Conservation (phyloP, 2,888 invertebrate genomes). For the Notodonta ziczac region DNA sequence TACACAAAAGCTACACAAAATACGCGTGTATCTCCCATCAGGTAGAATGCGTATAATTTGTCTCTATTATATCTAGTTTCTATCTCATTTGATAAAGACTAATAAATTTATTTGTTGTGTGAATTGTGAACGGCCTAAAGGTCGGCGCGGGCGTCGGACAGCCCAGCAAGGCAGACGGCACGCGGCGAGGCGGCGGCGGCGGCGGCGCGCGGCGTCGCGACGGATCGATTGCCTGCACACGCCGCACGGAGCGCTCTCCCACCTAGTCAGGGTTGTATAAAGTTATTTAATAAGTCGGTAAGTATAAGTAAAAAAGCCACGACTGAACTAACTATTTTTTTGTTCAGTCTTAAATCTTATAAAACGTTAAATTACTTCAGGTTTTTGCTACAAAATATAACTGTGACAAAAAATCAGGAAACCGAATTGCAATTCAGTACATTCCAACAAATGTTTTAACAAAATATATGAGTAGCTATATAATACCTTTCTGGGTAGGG, state of each 20-base stretch:
- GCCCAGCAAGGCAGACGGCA: constrained; percentile 13
- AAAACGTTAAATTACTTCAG: neutral
- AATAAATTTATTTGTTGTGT: neutral
- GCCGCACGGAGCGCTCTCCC: constrained; percentile 13
- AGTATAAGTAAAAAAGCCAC: neutral
- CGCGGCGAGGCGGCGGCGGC: constrained; percentile 6
- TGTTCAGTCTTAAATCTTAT: neutral
- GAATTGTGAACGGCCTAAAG: constrained; percentile 11
- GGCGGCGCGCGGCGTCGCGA: constrained; percentile 43
- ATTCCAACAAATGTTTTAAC: too few species aligned
- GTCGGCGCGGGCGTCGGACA: constrained; percentile 40
- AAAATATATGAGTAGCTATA: too few species aligned
- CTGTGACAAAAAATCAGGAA: constrained; percentile 5
- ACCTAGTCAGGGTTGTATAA: neutral
- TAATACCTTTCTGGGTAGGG: too few species aligned
- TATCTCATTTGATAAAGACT: neutral
- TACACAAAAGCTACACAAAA: too few species aligned
- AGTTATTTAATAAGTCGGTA: neutral
- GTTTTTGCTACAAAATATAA: neutral
- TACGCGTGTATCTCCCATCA: too few species aligned
- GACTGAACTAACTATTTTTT: neutral
- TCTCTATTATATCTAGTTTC: too few species aligned
- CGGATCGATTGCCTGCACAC: constrained; percentile 59
- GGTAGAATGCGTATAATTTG: too few species aligned
- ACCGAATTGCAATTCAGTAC: neutral